phyloP scores from a whole-genome alignment of 2,888 invertebrate species.

The Patella pellucida region DNA sequence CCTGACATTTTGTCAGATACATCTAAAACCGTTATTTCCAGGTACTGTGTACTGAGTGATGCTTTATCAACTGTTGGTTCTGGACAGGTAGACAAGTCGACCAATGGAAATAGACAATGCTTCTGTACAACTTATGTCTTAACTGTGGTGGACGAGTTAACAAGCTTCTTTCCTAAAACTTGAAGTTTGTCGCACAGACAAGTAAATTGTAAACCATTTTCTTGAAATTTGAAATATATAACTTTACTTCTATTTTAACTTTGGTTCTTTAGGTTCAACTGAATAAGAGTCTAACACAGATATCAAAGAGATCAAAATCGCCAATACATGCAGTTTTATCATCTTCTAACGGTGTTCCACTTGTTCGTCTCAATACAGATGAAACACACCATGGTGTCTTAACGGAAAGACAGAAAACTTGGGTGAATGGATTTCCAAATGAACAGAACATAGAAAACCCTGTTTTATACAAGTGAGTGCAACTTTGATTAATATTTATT shows the following conservation, averaged over 20 bases:
- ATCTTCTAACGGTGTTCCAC: slow-evolving; percentile 46
- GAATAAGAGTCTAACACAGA: slow-evolving; percentile 51
- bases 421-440: slow-evolving; percentile 68
- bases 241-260: not conserved
- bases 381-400: slow-evolving; percentile 61
- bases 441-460: slow-evolving; percentile 68
- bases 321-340: slow-evolving; percentile 4
- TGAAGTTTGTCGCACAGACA: no score
- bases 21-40: no score
- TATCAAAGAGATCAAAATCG: slow-evolving; percentile 17
- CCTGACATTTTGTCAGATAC: no score
- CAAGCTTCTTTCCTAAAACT: no score
- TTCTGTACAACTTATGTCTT: no score
- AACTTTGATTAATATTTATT: not conserved
- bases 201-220: no score
- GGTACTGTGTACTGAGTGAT: no score
- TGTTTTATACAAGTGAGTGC: slow-evolving; percentile 64
- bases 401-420: slow-evolving; percentile 61
- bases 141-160: no score
- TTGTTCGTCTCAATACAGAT: slow-evolving; percentile 54
- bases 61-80: no score
- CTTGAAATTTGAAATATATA: no score
- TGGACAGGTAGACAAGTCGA: no score
- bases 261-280: slow-evolving; percentile 57
- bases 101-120: no score